Percentiles rank a stretch among this genome's conserved stretches.
phyloP scores from a whole-genome alignment of 2,888 invertebrate species.

The Cryptus armator region DNA sequence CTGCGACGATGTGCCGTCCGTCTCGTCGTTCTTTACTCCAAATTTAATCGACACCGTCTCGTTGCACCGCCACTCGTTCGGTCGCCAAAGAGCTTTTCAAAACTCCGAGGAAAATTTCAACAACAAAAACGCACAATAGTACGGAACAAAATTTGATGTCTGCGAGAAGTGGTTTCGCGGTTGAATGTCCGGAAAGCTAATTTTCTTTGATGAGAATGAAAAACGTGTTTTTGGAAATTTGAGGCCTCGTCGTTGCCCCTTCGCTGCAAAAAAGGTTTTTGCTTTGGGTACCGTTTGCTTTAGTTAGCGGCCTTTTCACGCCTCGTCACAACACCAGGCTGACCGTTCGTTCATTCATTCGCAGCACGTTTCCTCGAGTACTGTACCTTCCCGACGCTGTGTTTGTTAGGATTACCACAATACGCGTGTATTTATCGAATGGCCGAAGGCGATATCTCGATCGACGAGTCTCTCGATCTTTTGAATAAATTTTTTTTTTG shows the following conservation, averaged over 20 bases:
- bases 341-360: slow-evolving; percentile 29
- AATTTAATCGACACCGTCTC: slow-evolving; percentile 42
- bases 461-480: slow-evolving; percentile 38
- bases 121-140: background rate
- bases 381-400: background rate
- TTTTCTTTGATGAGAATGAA: slow-evolving; percentile 16
- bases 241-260: slow-evolving; percentile 2
- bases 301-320: slow-evolving; percentile 57
- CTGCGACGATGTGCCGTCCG: slow-evolving; percentile 67
- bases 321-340: slow-evolving; percentile 18
- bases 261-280: background rate
- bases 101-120: background rate
- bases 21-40: slow-evolving; percentile 16
- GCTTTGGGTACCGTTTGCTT: slow-evolving; percentile 6
- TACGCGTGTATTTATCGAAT: slow-evolving; percentile 9
- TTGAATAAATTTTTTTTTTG: slow-evolving; percentile 20
- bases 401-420: slow-evolving; percentile 40
- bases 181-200: slow-evolving; percentile 34
- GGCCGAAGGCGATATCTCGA: slow-evolving; percentile 36
- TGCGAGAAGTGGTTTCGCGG: background rate
- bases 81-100: background rate
- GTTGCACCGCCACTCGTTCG: background rate
- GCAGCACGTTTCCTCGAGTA: slow-evolving; percentile 21
- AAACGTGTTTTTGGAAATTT: slow-evolving; percentile 42
- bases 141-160: slow-evolving; percentile 13